Base-by-base conservation (phyloP, 2,113 vertebrate genomes). In the Odobenus rosmarus region DNA sequence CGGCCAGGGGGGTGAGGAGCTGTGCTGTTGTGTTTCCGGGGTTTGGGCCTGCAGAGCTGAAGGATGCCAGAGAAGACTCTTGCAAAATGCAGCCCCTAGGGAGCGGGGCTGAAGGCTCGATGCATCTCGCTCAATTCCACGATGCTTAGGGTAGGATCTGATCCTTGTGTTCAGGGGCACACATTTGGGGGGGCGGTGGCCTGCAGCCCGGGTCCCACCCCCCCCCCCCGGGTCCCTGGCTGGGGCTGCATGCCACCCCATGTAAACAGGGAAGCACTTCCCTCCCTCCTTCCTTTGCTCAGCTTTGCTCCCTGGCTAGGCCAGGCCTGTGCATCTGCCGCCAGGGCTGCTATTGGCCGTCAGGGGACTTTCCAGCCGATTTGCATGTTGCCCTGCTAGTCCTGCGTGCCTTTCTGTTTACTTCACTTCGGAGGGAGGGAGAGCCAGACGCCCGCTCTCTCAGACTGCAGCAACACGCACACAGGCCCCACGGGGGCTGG, bases 381-480 rank as follows among this genome's bases (percentile, higher is more conserved):
- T 97, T 98, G 92, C 98, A 96, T 98, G 91, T 98, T 92, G 96
- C 97, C 97, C 97, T 97, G 98, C 95, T 84, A 97, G 98, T 39
- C 79, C 97, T 24, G 98, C 98, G 97, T 99, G 98, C 99, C 99
- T 99, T 99, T 99, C 98, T 98, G 98, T 99, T 98, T 97, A 96
- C 98, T 98, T 99, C 99, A 99, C 91, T 31, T 39, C 7, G 6
- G 83, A 97, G 82, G 4, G 24, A 49, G 71, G 88, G 1, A 93
- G 67, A 74, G 96, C 53, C 96, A 79, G 89, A 19, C 42, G 13
- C 33, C 53, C 88, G 15, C 71, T n/a, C 89, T 91, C 96, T 18
- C 92, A 88, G 92, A 42, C 8, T 94, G 95, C 33, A 53, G 31
- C 87, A 83, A 76, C 87, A 62, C 96, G 85, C 97, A 0, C 8